phyloP scores from a whole-genome alignment of 2,797 vertebrate species.

The Okamejei kenojei region DNA sequence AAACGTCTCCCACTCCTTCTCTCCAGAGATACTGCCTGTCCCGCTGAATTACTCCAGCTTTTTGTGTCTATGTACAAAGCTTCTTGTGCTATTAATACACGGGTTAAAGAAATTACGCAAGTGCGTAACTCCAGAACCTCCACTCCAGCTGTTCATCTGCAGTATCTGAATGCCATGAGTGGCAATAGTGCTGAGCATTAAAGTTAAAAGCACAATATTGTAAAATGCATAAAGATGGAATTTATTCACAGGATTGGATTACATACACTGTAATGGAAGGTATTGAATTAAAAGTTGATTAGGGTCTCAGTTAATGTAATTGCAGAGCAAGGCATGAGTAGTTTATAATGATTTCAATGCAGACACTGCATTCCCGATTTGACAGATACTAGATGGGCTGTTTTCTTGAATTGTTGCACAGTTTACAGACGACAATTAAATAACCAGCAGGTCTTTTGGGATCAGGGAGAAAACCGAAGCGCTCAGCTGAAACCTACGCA shows the following conservation, averaged over 20 bases:
- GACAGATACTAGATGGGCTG: neutral
- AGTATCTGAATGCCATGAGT: neutral
- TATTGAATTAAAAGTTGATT: conserved; percentile 8
- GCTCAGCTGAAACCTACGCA: too few relatives aligned
- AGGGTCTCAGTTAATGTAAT: neutral
- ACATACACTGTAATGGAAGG: neutral
- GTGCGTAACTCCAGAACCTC: neutral
- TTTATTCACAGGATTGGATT: neutral
- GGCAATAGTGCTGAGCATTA: neutral
- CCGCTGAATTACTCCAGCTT: too few relatives aligned
- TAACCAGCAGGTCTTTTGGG: too few relatives aligned
- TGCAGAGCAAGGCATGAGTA: conserved; percentile 8
- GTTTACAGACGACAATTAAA: too few relatives aligned
- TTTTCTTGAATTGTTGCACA: too few relatives aligned
- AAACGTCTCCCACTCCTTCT: too few relatives aligned
- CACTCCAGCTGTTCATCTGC: neutral
- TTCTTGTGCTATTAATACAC: neutral
- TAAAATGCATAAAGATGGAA: neutral
- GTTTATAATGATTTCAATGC: neutral
- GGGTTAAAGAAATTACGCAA: neutral
- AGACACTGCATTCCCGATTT: neutral
- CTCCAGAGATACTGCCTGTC: too few relatives aligned
- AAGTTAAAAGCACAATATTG: neutral
- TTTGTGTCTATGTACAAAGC: neutral
- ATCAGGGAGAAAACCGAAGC: too few relatives aligned